These are phyloP conservation scores for Erpetoichthys calabaricus DNA, from an alignment of 2,797 vertebrate genomes.

Conservation along the genomic window DNA sequence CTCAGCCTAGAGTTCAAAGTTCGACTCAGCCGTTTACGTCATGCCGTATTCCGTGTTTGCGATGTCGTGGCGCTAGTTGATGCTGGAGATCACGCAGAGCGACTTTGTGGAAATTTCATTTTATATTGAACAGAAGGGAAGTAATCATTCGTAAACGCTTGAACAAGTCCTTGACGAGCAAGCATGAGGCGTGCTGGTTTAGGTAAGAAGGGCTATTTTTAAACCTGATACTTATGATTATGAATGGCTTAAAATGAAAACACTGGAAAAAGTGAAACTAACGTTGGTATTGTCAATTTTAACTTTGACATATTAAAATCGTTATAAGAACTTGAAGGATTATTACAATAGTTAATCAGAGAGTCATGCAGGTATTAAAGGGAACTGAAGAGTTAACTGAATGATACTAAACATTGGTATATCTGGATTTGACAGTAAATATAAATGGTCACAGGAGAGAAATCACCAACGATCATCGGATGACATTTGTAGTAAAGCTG, in stretches of 20 bases:
- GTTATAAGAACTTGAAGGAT: neutral
- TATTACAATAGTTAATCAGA: too few species aligned
- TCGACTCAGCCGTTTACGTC: neutral
- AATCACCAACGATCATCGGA: too few species aligned
- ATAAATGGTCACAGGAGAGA: too few species aligned
- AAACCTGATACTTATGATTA: neutral
- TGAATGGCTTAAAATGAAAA: neutral
- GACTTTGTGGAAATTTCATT: neutral
- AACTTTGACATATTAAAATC: neutral
- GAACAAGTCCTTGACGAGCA: conserved; percentile 1
- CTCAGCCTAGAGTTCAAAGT: too few species aligned
- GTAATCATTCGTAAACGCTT: neutral
- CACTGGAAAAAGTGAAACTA: neutral
- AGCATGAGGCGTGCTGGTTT: conserved; percentile 52
- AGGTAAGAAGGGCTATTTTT: conserved; percentile 31
- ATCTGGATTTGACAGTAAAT: too few species aligned
- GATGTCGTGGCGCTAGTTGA: neutral
- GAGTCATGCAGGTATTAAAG: too few species aligned
- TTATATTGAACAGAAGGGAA: neutral
- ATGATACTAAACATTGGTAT: too few species aligned
- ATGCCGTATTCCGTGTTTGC: neutral
- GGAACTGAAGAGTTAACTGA: too few species aligned
- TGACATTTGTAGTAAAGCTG: too few species aligned
- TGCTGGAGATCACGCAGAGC: neutral
- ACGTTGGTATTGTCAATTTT: too few species aligned